Evolutionary conservation across 2,888 invertebrate species (phyloP).

Genomic region (Eupeodes latifasciatus): DNA sequence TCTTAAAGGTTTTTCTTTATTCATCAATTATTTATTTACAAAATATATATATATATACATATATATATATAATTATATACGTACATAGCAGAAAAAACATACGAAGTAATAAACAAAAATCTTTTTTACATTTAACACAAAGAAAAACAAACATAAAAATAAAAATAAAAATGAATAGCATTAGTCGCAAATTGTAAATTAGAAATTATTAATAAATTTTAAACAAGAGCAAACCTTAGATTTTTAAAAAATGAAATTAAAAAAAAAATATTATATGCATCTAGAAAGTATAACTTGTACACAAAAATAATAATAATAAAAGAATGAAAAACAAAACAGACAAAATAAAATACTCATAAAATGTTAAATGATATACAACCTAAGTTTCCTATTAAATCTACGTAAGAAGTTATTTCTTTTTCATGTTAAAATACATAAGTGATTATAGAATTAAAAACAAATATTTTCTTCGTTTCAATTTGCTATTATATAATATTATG

Average conservation of each 20-base stretch:
- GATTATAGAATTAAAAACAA: slow-evolving; percentile 45
- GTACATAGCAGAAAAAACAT: slow-evolving; percentile 56
- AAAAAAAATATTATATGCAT: slow-evolving; percentile 67
- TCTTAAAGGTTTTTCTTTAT: slow-evolving; percentile 16
- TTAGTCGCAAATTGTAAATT: slow-evolving; percentile 72
- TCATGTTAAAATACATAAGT: slow-evolving; percentile 50
- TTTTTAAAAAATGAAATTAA: slow-evolving; percentile 56
- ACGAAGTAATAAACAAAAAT: slow-evolving; percentile 56
- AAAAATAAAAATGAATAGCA: slow-evolving; percentile 56
- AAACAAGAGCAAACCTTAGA: slow-evolving; percentile 62
- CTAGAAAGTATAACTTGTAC: slow-evolving; percentile 73
- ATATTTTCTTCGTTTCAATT: slow-evolving; percentile 54
- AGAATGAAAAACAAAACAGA: neutral
- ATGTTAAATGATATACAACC: slow-evolving; percentile 74
- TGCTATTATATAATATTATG: slow-evolving; percentile 57
- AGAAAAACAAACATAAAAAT: neutral
- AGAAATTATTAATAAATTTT: slow-evolving; percentile 59
- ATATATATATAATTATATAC: slow-evolving; percentile 40
- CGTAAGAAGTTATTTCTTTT: slow-evolving; percentile 68
- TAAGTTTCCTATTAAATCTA: slow-evolving; percentile 75
- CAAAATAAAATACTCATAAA: slow-evolving; percentile 64
- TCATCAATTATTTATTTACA: slow-evolving; percentile 36
- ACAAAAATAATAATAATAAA: slow-evolving; percentile 62
- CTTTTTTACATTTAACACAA: slow-evolving; percentile 60
- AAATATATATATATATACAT: slow-evolving; percentile 19